Percentiles rank a stretch among this genome's conserved stretches.
phyloP scores from a whole-genome alignment of 2,888 invertebrate genomes.

The Cephus rjabovi region DNA sequence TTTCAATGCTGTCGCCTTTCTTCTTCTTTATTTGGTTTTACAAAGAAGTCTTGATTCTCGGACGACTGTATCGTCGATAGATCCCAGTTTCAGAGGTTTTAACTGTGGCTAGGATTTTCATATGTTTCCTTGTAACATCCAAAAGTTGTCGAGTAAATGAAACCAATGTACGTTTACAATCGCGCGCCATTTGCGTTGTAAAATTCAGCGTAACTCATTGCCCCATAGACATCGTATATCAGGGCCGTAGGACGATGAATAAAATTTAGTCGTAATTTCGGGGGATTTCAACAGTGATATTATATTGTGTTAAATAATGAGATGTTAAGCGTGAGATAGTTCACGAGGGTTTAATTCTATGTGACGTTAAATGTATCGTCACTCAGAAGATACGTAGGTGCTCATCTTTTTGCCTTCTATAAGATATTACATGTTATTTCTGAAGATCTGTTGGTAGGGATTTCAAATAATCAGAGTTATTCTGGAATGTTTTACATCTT shows the following conservation, averaged over 20 bases:
- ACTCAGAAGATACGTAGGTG: neutral
- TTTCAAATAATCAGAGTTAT: neutral
- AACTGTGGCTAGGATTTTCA: neutral
- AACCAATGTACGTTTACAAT: slow-evolving; percentile 20
- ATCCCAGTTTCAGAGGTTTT: neutral
- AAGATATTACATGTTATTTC: neutral
- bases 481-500: neutral
- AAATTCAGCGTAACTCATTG: slow-evolving; percentile 15
- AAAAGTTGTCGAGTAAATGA: slow-evolving; percentile 18
- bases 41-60: neutral
- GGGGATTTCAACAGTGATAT: neutral
- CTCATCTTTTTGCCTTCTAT: neutral
- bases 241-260: neutral
- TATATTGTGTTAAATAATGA: neutral
- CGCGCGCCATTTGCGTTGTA: neutral
- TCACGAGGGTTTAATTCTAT: neutral
- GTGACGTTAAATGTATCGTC: neutral
- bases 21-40: neutral
- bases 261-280: neutral
- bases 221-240: neutral
- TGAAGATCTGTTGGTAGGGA: neutral
- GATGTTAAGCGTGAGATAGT: neutral
- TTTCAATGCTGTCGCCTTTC: neutral
- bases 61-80: neutral
- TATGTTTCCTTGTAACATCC: neutral